Base-by-base conservation (phyloP, 2,797 vertebrate genomes). In the Crotalus adamanteus region DNA sequence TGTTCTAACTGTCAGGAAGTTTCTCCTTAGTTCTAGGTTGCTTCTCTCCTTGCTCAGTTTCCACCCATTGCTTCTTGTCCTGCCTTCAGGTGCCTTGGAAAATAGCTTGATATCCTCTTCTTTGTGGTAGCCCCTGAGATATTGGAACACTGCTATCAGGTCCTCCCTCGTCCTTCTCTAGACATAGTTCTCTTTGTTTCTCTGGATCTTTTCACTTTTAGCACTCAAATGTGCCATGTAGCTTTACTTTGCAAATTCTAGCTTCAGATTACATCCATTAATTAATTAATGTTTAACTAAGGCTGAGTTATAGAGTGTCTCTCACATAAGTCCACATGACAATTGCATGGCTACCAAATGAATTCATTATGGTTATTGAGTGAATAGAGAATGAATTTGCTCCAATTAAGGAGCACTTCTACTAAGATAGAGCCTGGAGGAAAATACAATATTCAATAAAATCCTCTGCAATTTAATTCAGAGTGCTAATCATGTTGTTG, bases 261-360 rank as follows among this genome's bases (percentile, higher is more conserved):
- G 25, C 53, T 94, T 89, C 5, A 51, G 37, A 91, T 20, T 31
- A 0, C 31, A 55, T 92, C 90, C 83, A 65, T 61, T 94, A 95
- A 94, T 95, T 94, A 95, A 94, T 93, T 31, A 95, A 93, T 92
- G 89, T 91, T 96, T 96, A 94, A 93, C 60, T 69, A 94, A 92
- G 93, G 92, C 92, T 92, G 92, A 93, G 73, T 94, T 94, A 93
- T 12, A 95, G 73, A 65, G 60, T 55, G 60, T 83, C 56, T 57
- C 87, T 93, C 86, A 55, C 1, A 0, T 56, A 93, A 95, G 93
- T 92, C 91, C 95, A 94, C 94, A 95, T 78, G 88, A 92, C 60
- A 94, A 65, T 92, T 91, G 92, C 42, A 91, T 92, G 94, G 94
- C 59, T 93, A 92, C 60, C 60, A 95, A 95, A 95, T 94, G 42